Conservation (phyloP, 2,113 vertebrate genomes). For the Dolichotis patagonum region DNA sequence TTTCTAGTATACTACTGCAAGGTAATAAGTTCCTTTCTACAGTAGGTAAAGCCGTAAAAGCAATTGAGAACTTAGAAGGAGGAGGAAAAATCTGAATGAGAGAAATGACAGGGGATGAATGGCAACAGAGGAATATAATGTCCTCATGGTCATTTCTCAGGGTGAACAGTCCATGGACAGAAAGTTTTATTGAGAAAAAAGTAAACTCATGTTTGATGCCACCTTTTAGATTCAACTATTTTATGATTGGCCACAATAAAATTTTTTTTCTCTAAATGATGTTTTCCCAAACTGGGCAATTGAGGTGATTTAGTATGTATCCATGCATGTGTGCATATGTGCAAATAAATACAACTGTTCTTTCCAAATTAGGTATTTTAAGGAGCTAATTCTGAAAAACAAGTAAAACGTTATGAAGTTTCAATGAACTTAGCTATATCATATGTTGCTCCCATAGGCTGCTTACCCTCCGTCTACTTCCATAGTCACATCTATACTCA, state of each 20-base stretch:
- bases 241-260: neutral
- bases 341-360: neutral
- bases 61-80: neutral
- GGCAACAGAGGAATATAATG: fast-evolving
- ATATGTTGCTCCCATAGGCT: neutral
- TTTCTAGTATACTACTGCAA: neutral
- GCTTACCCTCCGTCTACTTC: neutral
- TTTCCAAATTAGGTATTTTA: neutral
- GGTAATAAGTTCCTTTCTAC: neutral
- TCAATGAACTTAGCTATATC: neutral
- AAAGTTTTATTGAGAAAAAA: neutral
- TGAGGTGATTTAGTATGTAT: neutral
- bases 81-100: neutral
- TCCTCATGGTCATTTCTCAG: neutral
- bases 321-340: neutral
- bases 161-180: neutral
- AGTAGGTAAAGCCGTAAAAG: neutral
- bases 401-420: neutral
- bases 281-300: neutral
- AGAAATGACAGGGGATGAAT: neutral
- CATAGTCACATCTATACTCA: neutral
- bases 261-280: neutral
- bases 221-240: neutral
- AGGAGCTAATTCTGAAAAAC: neutral
- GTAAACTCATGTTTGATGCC: neutral